Evolutionary conservation across 2,797 vertebrate genomes (phyloP).

Genomic region (Cephalopachus bancanus): DNA sequence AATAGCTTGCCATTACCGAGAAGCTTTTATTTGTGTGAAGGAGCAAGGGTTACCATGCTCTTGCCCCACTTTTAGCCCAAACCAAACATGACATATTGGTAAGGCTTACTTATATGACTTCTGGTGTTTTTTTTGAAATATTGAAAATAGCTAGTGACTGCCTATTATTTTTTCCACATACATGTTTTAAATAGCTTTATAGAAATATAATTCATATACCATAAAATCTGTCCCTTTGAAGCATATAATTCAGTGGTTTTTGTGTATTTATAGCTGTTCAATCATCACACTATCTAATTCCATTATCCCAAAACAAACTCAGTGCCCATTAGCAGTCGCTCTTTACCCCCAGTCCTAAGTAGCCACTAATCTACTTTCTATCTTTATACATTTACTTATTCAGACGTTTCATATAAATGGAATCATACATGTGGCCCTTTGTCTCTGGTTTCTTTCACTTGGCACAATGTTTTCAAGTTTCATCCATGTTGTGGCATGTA

Average conservation of each 20-base stretch:
- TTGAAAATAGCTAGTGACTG: background rate
- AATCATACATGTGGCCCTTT: background rate
- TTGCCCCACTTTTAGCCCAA: background rate
- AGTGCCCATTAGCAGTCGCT: background rate
- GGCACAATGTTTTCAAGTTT: background rate
- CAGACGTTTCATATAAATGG: background rate
- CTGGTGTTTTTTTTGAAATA: background rate
- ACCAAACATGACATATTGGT: background rate
- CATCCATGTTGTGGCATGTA: background rate
- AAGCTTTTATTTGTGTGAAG: background rate
- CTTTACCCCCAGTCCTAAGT: background rate
- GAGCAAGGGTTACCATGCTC: background rate
- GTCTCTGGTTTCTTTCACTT: background rate
- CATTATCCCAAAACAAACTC: background rate
- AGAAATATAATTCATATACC: background rate
- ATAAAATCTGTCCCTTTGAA: background rate
- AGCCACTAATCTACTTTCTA: background rate
- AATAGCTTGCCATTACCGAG: background rate
- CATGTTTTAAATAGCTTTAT: background rate
- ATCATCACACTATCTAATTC: background rate
- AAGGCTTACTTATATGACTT: background rate
- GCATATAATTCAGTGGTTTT: background rate
- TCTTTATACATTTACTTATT: background rate
- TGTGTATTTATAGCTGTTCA: background rate
- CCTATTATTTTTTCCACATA: background rate